Conservation (phyloP, 2,797 vertebrate species). For the Amblyraja radiata region DNA sequence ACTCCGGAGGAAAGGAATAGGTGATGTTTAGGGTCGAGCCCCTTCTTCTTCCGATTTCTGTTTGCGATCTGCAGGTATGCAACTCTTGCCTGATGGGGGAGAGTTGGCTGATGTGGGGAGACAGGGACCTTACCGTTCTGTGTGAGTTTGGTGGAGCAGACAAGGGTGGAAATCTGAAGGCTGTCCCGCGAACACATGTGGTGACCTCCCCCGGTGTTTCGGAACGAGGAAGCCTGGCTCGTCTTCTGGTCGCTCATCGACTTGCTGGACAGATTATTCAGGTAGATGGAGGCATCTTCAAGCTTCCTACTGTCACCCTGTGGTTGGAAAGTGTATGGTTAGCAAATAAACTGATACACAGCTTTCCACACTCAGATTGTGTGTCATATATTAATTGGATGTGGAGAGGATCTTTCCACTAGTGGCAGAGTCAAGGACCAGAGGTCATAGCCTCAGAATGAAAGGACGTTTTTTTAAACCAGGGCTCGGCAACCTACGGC, state of each 20-base stretch:
- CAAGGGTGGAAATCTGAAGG: conserved; percentile 48
- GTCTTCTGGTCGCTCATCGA: not conserved
- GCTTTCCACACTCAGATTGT: not conserved
- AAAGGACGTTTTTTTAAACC: no score
- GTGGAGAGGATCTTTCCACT: no score
- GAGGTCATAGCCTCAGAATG: no score
- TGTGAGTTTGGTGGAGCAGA: conserved; percentile 54
- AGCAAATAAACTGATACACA: not conserved
- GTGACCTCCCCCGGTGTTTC: accelerated
- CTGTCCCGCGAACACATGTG: conserved; percentile 38
- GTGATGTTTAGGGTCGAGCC: no score
- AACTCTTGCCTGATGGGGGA: no score
- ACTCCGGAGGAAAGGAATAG: no score
- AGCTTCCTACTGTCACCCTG: conserved; percentile 51
- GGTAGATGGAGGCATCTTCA: conserved; percentile 43
- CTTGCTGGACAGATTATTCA: conserved; percentile 41
- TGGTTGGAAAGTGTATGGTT: not conserved
- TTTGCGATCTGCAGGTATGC: no score
- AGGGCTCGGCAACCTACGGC: no score
- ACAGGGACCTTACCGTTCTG: conserved; percentile 46
- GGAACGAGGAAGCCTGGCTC: conserved; percentile 42
- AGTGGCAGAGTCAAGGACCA: no score
- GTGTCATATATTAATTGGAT: not conserved
- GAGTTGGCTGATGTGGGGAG: no score
- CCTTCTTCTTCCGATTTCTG: no score